Conservation (phyloP, 2,113 vertebrate species). For the Cyprinodon brontotheroides region DNA sequence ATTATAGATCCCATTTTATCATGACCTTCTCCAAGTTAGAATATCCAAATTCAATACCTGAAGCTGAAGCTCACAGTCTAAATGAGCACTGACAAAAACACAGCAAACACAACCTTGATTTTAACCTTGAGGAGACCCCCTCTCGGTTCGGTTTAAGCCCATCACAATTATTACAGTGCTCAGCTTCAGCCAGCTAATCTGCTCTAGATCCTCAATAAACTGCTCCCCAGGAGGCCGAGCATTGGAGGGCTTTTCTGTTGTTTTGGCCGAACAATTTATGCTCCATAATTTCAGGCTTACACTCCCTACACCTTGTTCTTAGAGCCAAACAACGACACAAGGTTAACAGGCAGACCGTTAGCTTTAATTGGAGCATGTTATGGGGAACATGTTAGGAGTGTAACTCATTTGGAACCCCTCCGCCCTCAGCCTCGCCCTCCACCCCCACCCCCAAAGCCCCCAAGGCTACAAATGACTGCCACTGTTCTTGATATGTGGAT, state of each 20-base stretch:
- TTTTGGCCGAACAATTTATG: background rate
- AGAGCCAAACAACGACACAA: background rate
- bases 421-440: background rate
- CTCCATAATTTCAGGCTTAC: conserved; percentile 7
- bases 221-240: conserved; percentile 40
- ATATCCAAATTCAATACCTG: background rate
- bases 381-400: conserved; percentile 7
- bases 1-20: background rate
- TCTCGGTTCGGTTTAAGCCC: conserved; percentile 41
- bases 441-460: no score
- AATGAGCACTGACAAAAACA: conserved; percentile 18
- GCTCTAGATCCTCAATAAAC: conserved; percentile 59
- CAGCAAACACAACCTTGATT: conserved; percentile 31
- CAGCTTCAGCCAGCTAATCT: conserved; percentile 62
- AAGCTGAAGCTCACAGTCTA: background rate
- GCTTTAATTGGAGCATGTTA: conserved; percentile 5
- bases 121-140: conserved; percentile 63
- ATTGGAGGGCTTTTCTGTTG: background rate
- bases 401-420: background rate
- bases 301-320: background rate
- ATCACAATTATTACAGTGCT: conserved; percentile 57
- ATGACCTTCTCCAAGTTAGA: background rate
- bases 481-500: conserved; percentile 3
- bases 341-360: background rate
- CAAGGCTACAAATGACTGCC: background rate